A percentile compares a stretch with the other conserved stretches of the same genome.
These are phyloP conservation scores for Trogon surrucura DNA, from an alignment of 2,113 vertebrate genomes.

Conservation along the genomic window DNA sequence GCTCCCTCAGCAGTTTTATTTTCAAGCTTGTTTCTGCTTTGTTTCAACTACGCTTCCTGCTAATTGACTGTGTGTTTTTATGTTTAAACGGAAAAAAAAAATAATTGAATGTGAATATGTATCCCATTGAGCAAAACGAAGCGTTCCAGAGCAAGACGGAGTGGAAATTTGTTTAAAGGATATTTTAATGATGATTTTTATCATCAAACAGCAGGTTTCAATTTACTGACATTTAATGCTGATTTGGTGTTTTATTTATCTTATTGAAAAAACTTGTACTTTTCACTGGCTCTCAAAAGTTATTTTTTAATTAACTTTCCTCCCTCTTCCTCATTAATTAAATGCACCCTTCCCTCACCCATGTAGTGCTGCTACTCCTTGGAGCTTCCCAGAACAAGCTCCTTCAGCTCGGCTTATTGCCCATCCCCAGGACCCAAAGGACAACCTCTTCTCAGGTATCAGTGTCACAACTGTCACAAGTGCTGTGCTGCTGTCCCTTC, in stretches of 20 bases:
- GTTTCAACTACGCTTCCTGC: neutral
- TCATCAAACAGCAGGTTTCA: neutral
- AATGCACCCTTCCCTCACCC: neutral
- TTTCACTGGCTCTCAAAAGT: neutral
- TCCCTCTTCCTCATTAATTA: neutral
- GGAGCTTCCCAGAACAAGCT: neutral
- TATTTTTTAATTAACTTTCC: too few relatives aligned
- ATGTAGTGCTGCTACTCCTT: neutral
- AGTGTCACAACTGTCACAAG: neutral
- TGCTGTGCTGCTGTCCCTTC: neutral
- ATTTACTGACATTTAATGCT: neutral
- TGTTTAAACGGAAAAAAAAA: neutral
- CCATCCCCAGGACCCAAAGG: neutral
- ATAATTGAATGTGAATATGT: neutral
- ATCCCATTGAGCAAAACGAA: neutral
- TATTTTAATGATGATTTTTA: neutral
- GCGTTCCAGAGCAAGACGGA: neutral
- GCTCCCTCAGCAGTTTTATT: neutral
- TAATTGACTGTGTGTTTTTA: accelerated
- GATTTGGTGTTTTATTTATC: neutral
- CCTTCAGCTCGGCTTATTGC: neutral
- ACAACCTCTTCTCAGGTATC: neutral
- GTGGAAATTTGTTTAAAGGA: neutral
- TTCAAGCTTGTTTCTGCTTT: neutral
- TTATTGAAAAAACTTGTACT: neutral